These are phyloP conservation scores for Festucalex cinctus DNA, from an alignment of 2,113 vertebrate species.

Conservation along the genomic window DNA sequence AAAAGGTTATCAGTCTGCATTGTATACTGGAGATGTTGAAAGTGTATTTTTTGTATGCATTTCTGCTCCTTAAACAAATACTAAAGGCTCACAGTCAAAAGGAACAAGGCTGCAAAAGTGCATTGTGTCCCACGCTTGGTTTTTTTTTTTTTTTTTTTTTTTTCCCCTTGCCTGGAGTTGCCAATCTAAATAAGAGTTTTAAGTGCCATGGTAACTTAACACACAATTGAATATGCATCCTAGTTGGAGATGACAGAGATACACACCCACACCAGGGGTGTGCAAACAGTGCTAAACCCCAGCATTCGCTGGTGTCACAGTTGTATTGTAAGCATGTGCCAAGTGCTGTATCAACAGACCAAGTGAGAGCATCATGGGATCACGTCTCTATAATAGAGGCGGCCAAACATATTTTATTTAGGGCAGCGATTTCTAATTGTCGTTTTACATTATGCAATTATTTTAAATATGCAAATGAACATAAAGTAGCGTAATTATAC, in stretches of 20 bases:
- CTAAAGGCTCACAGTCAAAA: background rate
- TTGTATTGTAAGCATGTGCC: constrained; percentile 41
- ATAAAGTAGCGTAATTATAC: background rate
- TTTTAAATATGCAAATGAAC: background rate
- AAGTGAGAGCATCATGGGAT: constrained; percentile 28
- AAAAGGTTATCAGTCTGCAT: constrained; percentile 22
- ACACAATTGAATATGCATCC: constrained; percentile 5
- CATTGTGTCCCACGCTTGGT: background rate
- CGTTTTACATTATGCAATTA: no score
- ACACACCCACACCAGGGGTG: constrained; percentile 28
- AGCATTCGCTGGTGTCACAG: constrained; percentile 50
- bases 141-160: background rate
- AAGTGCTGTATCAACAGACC: constrained; percentile 47
- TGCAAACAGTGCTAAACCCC: constrained; percentile 37
- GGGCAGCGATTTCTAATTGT: background rate
- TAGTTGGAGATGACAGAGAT: constrained; percentile 8
- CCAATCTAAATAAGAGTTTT: background rate
- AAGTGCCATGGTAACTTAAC: constrained; percentile 2
- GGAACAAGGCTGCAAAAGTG: background rate
- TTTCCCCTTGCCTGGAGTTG: background rate
- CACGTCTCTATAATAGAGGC: no score
- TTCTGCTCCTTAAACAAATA: constrained; percentile 1
- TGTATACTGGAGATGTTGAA: background rate
- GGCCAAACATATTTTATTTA: background rate
- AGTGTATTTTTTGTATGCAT: background rate